Percentiles rank a stretch among this genome's conserved stretches.
phyloP scores from a whole-genome alignment of 2,797 vertebrate genomes.

The Poeciliopsis paucimaculata region DNA sequence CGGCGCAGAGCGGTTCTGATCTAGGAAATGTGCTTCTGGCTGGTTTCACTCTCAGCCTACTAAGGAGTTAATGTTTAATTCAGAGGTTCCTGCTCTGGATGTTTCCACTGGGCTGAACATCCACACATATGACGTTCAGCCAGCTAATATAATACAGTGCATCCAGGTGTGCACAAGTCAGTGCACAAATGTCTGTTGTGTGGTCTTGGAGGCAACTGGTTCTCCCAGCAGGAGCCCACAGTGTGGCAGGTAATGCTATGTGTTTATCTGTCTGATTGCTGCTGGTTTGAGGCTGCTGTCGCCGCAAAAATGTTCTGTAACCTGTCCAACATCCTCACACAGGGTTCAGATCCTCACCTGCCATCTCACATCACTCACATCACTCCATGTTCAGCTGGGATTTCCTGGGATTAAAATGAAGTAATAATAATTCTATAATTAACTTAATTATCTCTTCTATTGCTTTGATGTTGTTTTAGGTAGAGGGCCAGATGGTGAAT shows the following conservation, averaged over 20 bases:
- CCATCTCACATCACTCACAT: not conserved
- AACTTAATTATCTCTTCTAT: not conserved
- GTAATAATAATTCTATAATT: not conserved
- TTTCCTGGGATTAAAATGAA: not conserved
- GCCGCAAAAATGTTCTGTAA: too few relatives aligned
- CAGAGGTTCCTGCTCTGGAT: constrained; percentile 15
- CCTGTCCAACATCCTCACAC: not conserved
- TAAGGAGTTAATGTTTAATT: constrained; percentile 38
- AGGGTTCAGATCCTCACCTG: not conserved
- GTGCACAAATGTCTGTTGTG: not conserved
- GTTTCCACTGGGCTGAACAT: constrained; percentile 33
- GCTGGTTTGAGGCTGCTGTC: too few relatives aligned
- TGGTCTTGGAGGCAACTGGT: not conserved
- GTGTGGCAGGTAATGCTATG: not conserved
- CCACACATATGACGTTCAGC: not conserved
- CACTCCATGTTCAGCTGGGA: not conserved
- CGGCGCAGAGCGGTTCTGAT: not conserved
- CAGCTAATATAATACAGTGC: not conserved
- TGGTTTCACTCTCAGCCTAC: not conserved
- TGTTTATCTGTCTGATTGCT: too few relatives aligned
- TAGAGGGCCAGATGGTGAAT: not conserved
- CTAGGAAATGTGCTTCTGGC: not conserved
- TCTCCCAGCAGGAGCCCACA: not conserved
- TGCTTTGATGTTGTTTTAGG: not conserved
- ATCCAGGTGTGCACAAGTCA: not conserved